These are phyloP conservation scores for Chrysolina oricalcia DNA, from an alignment of 2,888 invertebrate species.

Conservation along the genomic window DNA sequence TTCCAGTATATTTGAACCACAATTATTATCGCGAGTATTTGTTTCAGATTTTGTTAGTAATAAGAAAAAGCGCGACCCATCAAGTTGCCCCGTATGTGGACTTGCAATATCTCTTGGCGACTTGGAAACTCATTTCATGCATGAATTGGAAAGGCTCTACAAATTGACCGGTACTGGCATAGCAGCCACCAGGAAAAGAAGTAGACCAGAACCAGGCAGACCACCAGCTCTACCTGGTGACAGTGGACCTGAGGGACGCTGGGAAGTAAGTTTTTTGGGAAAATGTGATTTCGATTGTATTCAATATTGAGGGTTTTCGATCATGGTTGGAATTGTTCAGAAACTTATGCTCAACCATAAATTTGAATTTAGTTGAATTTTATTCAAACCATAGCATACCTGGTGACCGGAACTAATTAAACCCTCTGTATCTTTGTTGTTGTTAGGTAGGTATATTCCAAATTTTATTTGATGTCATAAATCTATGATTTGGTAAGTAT, in stretches of 20 bases:
- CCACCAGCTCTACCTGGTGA: conserved; percentile 71
- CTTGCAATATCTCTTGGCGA: conserved; percentile 79
- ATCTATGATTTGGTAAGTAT: no score
- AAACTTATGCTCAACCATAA: no score
- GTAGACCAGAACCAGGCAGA: conserved; percentile 67
- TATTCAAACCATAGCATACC: no score
- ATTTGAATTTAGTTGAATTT: no score
- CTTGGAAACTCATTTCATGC: conserved; percentile 80
- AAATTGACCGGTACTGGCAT: conserved; percentile 74
- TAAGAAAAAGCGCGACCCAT: conserved; percentile 70
- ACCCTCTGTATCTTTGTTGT: no score
- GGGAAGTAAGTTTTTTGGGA: conserved; percentile 74
- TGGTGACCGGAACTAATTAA: no score
- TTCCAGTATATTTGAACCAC: background rate
- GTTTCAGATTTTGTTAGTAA: conserved; percentile 62
- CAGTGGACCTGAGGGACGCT: conserved; percentile 76
- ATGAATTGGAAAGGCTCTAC: conserved; percentile 81
- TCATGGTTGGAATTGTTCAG: no score
- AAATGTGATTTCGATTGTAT: background rate
- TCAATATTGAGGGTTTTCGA: no score
- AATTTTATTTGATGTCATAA: no score
- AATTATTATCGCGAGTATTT: background rate
- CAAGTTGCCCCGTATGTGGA: conserved; percentile 81
- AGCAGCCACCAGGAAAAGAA: conserved; percentile 71
- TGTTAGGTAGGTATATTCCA: no score